A percentile compares a stretch with the other conserved stretches of the same genome.
Conservation (phyloP, 2,888 invertebrate species). For the Drosophila meridionalis region DNA sequence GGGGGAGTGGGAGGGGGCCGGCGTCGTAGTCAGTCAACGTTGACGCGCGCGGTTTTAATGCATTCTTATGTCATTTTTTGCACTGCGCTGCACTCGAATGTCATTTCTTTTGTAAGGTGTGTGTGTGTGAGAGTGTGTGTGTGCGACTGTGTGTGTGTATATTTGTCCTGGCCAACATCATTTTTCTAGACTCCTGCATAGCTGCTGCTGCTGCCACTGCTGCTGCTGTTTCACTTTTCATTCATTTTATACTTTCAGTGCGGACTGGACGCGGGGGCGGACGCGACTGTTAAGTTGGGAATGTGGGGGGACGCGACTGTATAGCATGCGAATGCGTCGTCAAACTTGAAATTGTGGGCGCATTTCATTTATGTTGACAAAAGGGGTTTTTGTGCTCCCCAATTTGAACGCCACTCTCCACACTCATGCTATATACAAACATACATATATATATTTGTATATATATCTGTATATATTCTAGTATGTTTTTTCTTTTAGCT, state of each 20-base stretch:
- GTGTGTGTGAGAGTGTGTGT: slow-evolving; percentile 6
- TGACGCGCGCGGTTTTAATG: slow-evolving; percentile 79
- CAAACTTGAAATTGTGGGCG: slow-evolving; percentile 79
- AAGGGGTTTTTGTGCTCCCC: slow-evolving; percentile 65
- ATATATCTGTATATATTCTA: not conserved
- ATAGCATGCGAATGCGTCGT: slow-evolving; percentile 42
- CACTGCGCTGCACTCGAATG: slow-evolving; percentile 72
- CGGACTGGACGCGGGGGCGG: slow-evolving; percentile 17
- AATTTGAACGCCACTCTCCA: slow-evolving; percentile 53
- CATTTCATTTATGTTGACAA: slow-evolving; percentile 78
- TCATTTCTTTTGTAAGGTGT: slow-evolving; percentile 60
- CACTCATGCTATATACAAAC: not conserved
- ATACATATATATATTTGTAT: not conserved
- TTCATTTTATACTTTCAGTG: slow-evolving; percentile 69
- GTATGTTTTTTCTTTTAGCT: slow-evolving; percentile 21
- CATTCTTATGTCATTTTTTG: slow-evolving; percentile 80
- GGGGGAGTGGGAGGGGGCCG: not conserved
- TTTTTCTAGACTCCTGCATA: slow-evolving; percentile 44
- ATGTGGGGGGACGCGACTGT: slow-evolving; percentile 2
- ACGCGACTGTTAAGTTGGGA: slow-evolving; percentile 21
- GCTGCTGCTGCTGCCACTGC: slow-evolving; percentile 5
- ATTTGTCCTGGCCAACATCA: slow-evolving; percentile 42
- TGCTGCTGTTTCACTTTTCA: slow-evolving; percentile 64
- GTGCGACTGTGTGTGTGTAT: slow-evolving; percentile 8
- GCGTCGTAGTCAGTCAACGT: slow-evolving; percentile 75